Conservation (phyloP, 2,113 vertebrate genomes). For the Gnathonemus longibarbis region DNA sequence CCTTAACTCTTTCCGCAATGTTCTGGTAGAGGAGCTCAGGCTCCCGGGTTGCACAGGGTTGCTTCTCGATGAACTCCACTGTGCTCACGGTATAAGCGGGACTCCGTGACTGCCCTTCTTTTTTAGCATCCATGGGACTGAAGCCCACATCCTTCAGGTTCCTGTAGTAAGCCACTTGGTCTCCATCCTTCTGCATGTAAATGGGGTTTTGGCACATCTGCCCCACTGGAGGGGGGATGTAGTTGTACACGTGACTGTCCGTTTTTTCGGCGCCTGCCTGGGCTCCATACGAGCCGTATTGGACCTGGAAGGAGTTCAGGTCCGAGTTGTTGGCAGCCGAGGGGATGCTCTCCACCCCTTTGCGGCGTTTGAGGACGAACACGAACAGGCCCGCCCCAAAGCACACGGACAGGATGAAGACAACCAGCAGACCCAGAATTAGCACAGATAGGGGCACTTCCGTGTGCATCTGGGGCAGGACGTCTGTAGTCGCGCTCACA, state of each 20-base stretch:
- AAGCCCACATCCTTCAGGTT: slow-evolving; percentile 88
- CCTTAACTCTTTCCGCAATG: slow-evolving; percentile 79
- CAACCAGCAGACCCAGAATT: slow-evolving; percentile 89
- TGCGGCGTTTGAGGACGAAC: slow-evolving; percentile 89
- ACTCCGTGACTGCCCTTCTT: slow-evolving; percentile 68
- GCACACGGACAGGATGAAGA: slow-evolving; percentile 93
- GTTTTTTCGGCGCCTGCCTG: slow-evolving; percentile 73
- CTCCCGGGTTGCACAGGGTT: slow-evolving; percentile 58
- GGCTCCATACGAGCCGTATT: slow-evolving; percentile 82
- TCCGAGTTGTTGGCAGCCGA: slow-evolving; percentile 76
- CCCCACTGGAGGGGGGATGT: slow-evolving; percentile 82
- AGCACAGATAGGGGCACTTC: slow-evolving; percentile 93
- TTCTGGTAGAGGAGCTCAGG: slow-evolving; percentile 92
- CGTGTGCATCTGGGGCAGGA: slow-evolving; percentile 72
- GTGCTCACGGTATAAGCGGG: slow-evolving; percentile 87
- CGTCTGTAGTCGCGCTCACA: slow-evolving; percentile 65
- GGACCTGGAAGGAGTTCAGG: slow-evolving; percentile 86
- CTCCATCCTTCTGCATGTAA: slow-evolving; percentile 92
- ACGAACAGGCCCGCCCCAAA: slow-evolving; percentile 94
- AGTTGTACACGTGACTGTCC: slow-evolving; percentile 89
- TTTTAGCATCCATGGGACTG: slow-evolving; percentile 69
- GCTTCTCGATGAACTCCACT: slow-evolving; percentile 81
- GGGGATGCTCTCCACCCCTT: slow-evolving; percentile 75
- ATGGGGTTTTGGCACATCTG: slow-evolving; percentile 99
- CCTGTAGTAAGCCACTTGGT: slow-evolving; percentile 83